These are phyloP conservation scores for Psilopsiagon aurifrons DNA, from an alignment of 2,113 vertebrate species.

Conservation along the genomic window DNA sequence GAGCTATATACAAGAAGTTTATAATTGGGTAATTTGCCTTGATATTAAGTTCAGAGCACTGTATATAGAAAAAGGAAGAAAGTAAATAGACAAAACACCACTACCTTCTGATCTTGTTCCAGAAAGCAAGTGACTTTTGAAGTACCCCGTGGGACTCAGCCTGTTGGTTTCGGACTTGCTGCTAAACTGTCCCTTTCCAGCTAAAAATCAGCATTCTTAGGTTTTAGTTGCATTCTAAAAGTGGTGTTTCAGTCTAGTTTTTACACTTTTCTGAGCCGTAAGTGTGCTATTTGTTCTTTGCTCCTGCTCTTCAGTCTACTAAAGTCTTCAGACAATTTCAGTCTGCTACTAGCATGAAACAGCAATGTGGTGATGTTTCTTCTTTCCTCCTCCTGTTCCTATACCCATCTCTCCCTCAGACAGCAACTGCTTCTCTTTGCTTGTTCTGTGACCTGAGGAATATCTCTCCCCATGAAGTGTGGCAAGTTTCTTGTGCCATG, in stretches of 20 bases:
- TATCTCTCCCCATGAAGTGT: background rate
- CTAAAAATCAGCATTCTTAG: background rate
- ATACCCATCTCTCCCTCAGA: background rate
- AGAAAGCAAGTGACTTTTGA: background rate
- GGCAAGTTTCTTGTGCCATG: background rate
- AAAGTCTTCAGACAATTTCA: background rate
- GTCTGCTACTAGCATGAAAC: accelerated
- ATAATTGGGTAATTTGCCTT: background rate
- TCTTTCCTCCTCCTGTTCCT: background rate
- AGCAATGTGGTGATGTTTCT: background rate
- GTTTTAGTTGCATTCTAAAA: background rate
- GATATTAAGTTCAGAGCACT: background rate
- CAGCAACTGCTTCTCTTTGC: background rate
- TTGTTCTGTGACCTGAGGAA: background rate
- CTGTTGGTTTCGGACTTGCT: background rate
- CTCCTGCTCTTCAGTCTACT: background rate
- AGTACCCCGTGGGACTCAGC: background rate
- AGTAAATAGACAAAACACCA: background rate
- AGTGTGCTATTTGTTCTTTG: background rate
- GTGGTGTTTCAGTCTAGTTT: background rate
- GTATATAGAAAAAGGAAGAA: background rate
- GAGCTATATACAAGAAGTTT: background rate
- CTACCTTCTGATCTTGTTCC: background rate
- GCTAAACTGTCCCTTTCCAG: background rate
- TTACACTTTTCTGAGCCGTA: background rate